Evolutionary conservation across 1,140 invertebrate genomes (phyloP), one percentile per base, ranked within the genome.

Genomic region (Cydia amplana): DNA sequence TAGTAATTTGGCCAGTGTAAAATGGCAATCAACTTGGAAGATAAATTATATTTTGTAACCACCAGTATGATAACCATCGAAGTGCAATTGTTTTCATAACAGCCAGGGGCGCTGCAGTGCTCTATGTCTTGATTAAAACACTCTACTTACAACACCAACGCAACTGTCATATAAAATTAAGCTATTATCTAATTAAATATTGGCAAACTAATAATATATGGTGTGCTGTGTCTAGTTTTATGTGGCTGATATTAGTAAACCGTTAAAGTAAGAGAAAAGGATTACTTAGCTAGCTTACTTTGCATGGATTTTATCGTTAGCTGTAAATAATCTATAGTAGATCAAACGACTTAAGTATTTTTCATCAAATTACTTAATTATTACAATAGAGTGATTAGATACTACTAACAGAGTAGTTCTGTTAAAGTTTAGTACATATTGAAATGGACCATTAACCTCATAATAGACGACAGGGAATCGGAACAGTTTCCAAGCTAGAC

Each of bases 51-150:
- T 70, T 70, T 43, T 43, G 65, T 36, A 70, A 70, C 28, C 10
- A 4, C 55, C 51, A 55, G 51, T 23, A 36, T 70, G 65, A 70
- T 70, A 70, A 70, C 20, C 65, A 70, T 70, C 65, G 65, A 40
- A 70, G n/a, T 70, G 65, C 32, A 40, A 70, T 70, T 70, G 65
- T 70, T 70, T 70, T 70, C 65, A 70, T 70, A 70, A 43, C 32
- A 60, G 55, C 55, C 55, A 70, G 65, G 32, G 65, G 32, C 65
- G 23, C n/a, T 60, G 55, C 55, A 60, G 55, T 60, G 55, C 20
- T 60, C 55, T 60, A 60, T 36, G 32, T 70, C 65, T 70, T 70
- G 32, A 70, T 70, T 70, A 40, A 67, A 43, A 70, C 65, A 70
- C 65, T n/a, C 25, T 23, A 60, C 20, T 60, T 60, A 23, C 55